Evolutionary conservation across 2,113 vertebrate genomes (phyloP), one percentile per base, ranked within the genome.

Genomic region (Recurvirostra avosetta): DNA sequence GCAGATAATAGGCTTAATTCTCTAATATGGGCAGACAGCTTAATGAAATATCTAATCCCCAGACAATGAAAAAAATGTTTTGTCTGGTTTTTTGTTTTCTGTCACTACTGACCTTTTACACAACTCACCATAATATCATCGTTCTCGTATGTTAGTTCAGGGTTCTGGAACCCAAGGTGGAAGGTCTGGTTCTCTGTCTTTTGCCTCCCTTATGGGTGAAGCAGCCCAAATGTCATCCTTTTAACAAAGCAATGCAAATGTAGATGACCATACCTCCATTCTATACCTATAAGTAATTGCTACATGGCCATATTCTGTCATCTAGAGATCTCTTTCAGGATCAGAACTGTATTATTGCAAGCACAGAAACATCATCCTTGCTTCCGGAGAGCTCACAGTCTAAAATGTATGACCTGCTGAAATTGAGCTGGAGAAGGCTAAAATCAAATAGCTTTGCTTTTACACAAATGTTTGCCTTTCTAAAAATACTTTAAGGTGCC

Each of bases 1-100:
- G 47, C 52, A 89, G 91, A 92, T 94, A 96, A 97, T 92, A 78
- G 77, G 80, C 94, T 95, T 96, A 94, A 91, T 91, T 95, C 86
- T 87, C 38, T 87, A 91, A 91, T 91, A 92, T 30, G 77, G 66
- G 80, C 81, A 92, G 94, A 96, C 91, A 96, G 91, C 93, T 94
- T 95, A 87, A 94, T 75, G 93, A 92, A 90, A 94, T 55, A 91
- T 47, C 80, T 96, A 92, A 96, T 89, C 91, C 80, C 40, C 70
- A 92, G 86, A 92, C 70, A 94, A 87, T 43, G 65, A 74, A 74
- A 80, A 91, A 45, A 84, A 77, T 61, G n/a, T 32, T 92, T 86
- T 74, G 84, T 92, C 84, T 91, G 25, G 12, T 65, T 91, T 82
- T 92, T 79, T 90, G 78, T 34, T 89, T 67, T 36, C 47, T 70